Evolutionary conservation across 92 coral and sea anemone species (phyloP).

Genomic region (Heliopora coerulea): DNA sequence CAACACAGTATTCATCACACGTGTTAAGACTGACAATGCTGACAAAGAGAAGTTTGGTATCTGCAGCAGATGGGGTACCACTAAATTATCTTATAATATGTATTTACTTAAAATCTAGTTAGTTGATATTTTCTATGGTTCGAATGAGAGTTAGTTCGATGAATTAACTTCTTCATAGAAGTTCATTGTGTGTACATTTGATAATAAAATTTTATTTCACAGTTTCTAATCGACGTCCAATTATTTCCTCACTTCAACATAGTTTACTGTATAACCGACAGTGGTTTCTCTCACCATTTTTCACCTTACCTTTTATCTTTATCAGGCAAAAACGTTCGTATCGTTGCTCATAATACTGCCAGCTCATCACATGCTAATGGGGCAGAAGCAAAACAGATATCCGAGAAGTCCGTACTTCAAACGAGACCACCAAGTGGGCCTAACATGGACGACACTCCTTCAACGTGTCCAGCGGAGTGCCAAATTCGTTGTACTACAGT

Average conservation of each 20-base stretch:
- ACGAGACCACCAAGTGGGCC: background rate
- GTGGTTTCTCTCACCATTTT: too few relatives aligned
- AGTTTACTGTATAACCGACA: too few relatives aligned
- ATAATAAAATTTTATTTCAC: too few relatives aligned
- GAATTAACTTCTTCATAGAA: too few relatives aligned
- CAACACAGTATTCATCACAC: too few relatives aligned
- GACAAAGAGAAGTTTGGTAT: constrained; percentile 87
- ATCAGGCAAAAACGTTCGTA: constrained; percentile 24
- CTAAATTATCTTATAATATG: background rate
- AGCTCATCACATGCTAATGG: background rate
- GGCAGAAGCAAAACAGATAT: background rate
- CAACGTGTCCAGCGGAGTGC: constrained; percentile 66
- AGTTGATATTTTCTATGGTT: too few relatives aligned
- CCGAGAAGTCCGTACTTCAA: constrained; percentile 7
- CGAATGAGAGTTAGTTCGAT: too few relatives aligned
- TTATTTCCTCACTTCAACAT: too few relatives aligned
- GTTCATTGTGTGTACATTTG: too few relatives aligned
- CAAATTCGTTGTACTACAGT: constrained; percentile 55
- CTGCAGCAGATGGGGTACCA: constrained; percentile 93
- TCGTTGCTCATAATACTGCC: background rate
- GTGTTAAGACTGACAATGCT: too few relatives aligned
- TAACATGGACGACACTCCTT: constrained; percentile 44
- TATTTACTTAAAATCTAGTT: too few relatives aligned
- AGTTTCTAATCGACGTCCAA: too few relatives aligned
- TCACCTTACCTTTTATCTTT: constrained; percentile 8